phyloP scores from a whole-genome alignment of 2,113 vertebrate genomes.

The Nothobranchius furzeri region DNA sequence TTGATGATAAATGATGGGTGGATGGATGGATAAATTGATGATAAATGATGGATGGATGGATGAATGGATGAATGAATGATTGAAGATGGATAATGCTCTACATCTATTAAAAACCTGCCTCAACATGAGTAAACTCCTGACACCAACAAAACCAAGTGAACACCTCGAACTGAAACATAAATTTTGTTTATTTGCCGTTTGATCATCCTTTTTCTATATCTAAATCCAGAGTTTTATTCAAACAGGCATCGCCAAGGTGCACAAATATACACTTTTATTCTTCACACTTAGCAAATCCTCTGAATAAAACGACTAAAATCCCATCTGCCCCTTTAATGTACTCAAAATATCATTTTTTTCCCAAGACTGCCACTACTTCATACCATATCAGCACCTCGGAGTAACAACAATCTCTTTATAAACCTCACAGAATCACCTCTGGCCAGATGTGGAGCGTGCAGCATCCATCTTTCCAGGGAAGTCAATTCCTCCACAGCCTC shows the following conservation, averaged over 20 bases:
- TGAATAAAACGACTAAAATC: not conserved
- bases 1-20: too few species aligned
- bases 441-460: constrained; percentile 77
- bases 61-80: too few species aligned
- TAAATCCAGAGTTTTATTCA: constrained; percentile 9
- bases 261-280: not conserved
- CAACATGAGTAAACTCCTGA: constrained; percentile 30
- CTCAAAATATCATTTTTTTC: not conserved
- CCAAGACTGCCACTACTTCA: not conserved
- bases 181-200: not conserved
- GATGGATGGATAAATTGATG: too few species aligned
- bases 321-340: not conserved
- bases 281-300: constrained; percentile 26
- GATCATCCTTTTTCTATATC: constrained; percentile 3
- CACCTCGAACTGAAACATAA: not conserved
- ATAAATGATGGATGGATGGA: too few species aligned
- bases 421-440: constrained; percentile 30
- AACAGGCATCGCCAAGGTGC: constrained; percentile 18
- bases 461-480: constrained; percentile 81
- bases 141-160: not conserved
- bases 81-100: too few species aligned
- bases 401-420: constrained; percentile 23
- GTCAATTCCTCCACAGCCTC: constrained; percentile 85
- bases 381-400: constrained; percentile 18
- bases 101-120: constrained; percentile 9